Evolutionary conservation across 1,140 invertebrate species (phyloP).

Genomic region (Himalopsyche phryganea): DNA sequence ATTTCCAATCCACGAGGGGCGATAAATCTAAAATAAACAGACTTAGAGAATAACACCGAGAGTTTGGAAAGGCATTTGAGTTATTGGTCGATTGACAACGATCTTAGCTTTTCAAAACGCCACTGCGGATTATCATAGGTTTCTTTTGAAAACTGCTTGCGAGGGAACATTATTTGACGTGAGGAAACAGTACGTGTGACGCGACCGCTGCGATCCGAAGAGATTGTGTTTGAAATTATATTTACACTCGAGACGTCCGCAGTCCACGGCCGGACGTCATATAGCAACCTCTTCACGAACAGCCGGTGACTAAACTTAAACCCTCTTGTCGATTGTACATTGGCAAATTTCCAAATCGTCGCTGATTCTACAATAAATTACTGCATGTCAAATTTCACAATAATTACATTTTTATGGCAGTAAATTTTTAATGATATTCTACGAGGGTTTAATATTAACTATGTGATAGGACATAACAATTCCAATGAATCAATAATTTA

Average conservation of each 20-base stretch:
- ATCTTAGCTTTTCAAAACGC: conserved; percentile 5
- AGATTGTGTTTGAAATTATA: neutral
- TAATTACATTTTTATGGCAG: too few relatives aligned
- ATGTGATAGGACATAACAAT: too few relatives aligned
- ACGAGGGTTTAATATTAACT: too few relatives aligned
- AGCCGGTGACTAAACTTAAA: neutral
- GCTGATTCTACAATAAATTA: too few relatives aligned
- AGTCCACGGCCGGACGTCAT: conserved; percentile 3
- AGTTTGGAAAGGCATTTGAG: conserved; percentile 26
- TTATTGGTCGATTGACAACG: conserved; percentile 25
- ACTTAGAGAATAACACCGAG: conserved; percentile 22
- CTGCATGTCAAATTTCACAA: too few relatives aligned
- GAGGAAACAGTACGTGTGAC: too few relatives aligned
- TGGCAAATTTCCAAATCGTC: too few relatives aligned
- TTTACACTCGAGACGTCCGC: conserved; percentile 1
- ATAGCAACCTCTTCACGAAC: too few relatives aligned
- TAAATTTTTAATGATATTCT: too few relatives aligned
- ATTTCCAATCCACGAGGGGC: conserved; percentile 5
- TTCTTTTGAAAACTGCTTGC: neutral
- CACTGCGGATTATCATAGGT: neutral
- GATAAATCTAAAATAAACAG: conserved; percentile 11
- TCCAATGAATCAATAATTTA: too few relatives aligned
- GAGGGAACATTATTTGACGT: too few relatives aligned
- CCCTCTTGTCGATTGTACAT: neutral
- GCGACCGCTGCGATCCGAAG: too few relatives aligned